Evolutionary conservation across 2,888 invertebrate genomes (phyloP), one percentile per base, ranked within the genome.

Genomic region (Isotomurus palustris): DNA sequence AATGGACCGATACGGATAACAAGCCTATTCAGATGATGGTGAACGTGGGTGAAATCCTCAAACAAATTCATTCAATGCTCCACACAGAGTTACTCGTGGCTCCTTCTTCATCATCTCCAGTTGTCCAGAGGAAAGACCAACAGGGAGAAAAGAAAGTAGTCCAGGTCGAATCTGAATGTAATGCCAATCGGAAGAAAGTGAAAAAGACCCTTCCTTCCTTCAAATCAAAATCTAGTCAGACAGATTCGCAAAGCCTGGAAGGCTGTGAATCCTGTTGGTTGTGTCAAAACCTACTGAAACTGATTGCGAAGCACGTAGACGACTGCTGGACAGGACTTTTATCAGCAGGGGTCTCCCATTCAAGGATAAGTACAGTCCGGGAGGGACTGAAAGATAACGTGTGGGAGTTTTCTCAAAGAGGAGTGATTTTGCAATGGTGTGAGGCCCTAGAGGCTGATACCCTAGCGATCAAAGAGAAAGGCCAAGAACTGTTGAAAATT

Each of bases 191-290:
- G n/a, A n/a, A n/a, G n/a, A n/a, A n/a, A n/a, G n/a, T n/a, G n/a
- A n/a, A 32, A 32, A 32, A 32, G 32, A 32, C 32, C 32, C 14
- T 32, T 32, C 32, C 32, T 10, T 8, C 32, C n/a, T n/a, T n/a
- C n/a, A n/a, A n/a, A n/a, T 40, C 40, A n/a, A 10, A 10, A 10
- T 6, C 40, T 17, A 29, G 29, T 14, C 62, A 62, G 48, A 62
- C 62, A 2, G 54, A 62, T 22, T 28, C 28, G 5, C 17, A 40
- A 6, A 19, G 41, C 2, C 5, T 32, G n/a, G 58, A 59, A 22
- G 43, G 52, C 8, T 63, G 62, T 28, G 56, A 54, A 35, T 38
- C 47, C 14, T 63, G 62, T 40, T 57, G 47, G 27, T 53, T 60
- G 24, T 45, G 56, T 2, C 57, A 59, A 27, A 59, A 63, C 28